phyloP scores from a whole-genome alignment of 2,113 vertebrate genomes.

The Perca schrenkii region DNA sequence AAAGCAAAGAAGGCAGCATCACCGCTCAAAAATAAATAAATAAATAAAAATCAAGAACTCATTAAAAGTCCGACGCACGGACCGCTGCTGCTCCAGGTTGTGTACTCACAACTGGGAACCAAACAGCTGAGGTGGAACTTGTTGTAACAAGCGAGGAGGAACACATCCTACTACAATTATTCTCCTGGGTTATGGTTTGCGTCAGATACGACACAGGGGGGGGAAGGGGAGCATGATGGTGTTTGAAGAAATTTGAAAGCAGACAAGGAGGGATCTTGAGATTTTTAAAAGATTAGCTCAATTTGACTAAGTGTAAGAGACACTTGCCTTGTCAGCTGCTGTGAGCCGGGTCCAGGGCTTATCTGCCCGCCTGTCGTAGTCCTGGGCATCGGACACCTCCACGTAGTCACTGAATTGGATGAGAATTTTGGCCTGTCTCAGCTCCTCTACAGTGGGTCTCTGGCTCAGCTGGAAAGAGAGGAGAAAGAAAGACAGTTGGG shows the following conservation, averaged over 20 bases:
- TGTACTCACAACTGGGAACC: slow-evolving; percentile 37
- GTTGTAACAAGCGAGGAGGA: slow-evolving; percentile 32
- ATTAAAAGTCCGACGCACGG: slow-evolving; percentile 62
- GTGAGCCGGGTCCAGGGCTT: slow-evolving; percentile 99
- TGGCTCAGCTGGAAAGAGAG: slow-evolving; percentile 90
- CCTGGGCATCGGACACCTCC: slow-evolving; percentile 96
- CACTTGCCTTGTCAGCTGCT: slow-evolving; percentile 94
- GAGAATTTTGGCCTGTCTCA: slow-evolving; percentile 96
- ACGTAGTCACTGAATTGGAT: slow-evolving; percentile 99
- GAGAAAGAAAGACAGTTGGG: neutral
- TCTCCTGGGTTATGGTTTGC: neutral
- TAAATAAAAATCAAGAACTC: slow-evolving; percentile 35
- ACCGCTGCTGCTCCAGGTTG: slow-evolving; percentile 37
- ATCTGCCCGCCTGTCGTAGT: slow-evolving; percentile 96
- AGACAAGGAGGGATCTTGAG: neutral
- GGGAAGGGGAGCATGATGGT: neutral
- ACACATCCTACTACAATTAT: slow-evolving; percentile 10
- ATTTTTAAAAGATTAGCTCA: slow-evolving; percentile 22
- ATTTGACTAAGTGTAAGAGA: slow-evolving; percentile 17
- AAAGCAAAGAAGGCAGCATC: slow-evolving; percentile 15
- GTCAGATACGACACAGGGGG: slow-evolving; percentile 12
- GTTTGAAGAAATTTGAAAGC: slow-evolving; percentile 25
- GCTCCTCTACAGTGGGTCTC: slow-evolving; percentile 96
- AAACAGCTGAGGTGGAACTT: slow-evolving; percentile 58
- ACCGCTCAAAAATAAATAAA: neutral